Conservation (phyloP, 2,113 vertebrate genomes). For the Holacanthus passer region DNA sequence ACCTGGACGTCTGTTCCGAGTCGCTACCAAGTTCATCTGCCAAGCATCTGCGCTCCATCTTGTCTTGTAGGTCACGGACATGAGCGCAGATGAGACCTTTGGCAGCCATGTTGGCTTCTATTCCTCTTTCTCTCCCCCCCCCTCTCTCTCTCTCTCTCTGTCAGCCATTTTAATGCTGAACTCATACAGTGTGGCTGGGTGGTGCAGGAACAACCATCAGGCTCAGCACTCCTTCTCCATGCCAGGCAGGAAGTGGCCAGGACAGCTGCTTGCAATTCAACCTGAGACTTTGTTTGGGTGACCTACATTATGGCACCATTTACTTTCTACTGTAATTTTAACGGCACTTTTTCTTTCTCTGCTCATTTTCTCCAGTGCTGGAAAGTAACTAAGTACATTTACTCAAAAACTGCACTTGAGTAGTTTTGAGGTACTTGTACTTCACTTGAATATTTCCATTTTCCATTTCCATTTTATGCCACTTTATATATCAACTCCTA, state of each 20-base stretch:
- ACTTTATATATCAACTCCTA: not conserved
- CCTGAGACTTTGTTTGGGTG: slow-evolving; percentile 77
- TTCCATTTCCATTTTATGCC: no score
- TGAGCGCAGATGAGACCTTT: slow-evolving; percentile 39
- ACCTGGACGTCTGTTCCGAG: slow-evolving; percentile 20
- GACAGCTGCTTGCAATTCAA: slow-evolving; percentile 81
- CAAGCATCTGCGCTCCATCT: slow-evolving; percentile 43
- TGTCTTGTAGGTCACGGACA: slow-evolving; percentile 18
- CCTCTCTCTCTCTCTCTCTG: not conserved
- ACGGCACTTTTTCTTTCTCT: slow-evolving; percentile 21
- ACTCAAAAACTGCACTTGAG: not conserved
- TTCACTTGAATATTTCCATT: not conserved
- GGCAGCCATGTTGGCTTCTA: slow-evolving; percentile 42
- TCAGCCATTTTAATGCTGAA: slow-evolving; percentile 73
- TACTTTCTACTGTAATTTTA: slow-evolving; percentile 52
- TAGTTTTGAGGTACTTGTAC: not conserved
- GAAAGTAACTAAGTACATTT: not conserved
- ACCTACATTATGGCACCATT: slow-evolving; percentile 74
- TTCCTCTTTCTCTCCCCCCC: not conserved
- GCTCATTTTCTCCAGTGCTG: not conserved
- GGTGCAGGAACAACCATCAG: slow-evolving; percentile 50
- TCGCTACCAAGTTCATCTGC: not conserved
- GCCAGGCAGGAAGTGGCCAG: slow-evolving; percentile 80
- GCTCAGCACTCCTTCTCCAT: slow-evolving; percentile 65
- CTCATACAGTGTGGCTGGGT: slow-evolving; percentile 44